Conservation (phyloP, 2,888 invertebrate genomes). For the Gibbula magus region DNA sequence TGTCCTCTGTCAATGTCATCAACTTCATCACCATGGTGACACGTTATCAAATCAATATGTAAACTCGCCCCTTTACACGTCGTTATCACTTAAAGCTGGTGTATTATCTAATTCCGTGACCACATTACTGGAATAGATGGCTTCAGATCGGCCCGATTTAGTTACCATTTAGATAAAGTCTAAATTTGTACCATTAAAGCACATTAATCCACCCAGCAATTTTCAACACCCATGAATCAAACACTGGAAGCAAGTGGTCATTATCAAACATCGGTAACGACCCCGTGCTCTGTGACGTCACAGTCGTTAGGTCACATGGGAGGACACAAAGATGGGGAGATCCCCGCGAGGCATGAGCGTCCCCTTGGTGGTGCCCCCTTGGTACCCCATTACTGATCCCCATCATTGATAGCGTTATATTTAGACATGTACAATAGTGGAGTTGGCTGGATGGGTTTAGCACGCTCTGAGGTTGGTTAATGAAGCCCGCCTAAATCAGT, state of each 20-base stretch:
- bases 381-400: neutral
- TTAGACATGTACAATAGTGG: neutral
- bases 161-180: neutral
- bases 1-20: neutral
- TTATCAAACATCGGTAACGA: neutral
- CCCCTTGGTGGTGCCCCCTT: neutral
- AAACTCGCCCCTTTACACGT: neutral
- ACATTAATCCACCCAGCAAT: neutral
- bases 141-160: neutral
- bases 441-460: neutral
- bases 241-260: neutral
- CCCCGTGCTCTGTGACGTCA: slow-evolving; percentile 11
- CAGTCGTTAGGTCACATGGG: neutral
- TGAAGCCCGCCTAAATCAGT: neutral
- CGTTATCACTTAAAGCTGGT: neutral
- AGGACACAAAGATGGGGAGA: neutral
- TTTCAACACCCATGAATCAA: slow-evolving; percentile 10
- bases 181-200: slow-evolving; percentile 14
- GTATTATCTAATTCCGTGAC: neutral
- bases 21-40: neutral
- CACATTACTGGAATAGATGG: neutral
- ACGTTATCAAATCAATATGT: neutral
- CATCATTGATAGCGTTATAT: neutral
- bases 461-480: neutral
- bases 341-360: neutral